Evolutionary conservation across 2,888 invertebrate genomes (phyloP), one percentile per base, ranked within the genome.

Genomic region (Apantesis nais): DNA sequence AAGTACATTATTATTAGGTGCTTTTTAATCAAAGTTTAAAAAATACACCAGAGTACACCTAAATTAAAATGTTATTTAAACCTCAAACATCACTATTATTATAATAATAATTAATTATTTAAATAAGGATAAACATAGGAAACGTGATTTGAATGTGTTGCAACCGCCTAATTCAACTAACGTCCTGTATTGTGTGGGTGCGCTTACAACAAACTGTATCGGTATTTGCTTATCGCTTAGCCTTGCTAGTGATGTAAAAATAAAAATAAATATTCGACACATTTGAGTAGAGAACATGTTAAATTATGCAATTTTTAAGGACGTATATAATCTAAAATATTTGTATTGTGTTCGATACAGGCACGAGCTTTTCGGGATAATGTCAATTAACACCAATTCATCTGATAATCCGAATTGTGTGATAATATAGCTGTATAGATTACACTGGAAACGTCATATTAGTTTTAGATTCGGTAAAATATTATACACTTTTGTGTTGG

Each of bases 181-280:
- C 29, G 52, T 52, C 14, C 37, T n/a, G 52, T 52, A 2, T 52
- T 16, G 19, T 12, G 14, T 62, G 37, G 67, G 72, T 66, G 41
- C 48, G 65, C 70, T 70, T 70, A 73, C 62, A 65, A 71, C 62
- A 69, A 29, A 62, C 34, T 22, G 34, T 44, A 60, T 41, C 19
- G 41, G 48, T 41, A 62, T 62, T 62, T 25, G 52, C 58, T 75
- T 77, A 77, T 79, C 78, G 44, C 29, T 25, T 55, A 67, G 71
- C 70, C 75, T 81, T 72, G 64, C 61, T 62, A 52, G 52, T 62
- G 60, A 70, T 66, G 58, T 76, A 68, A 71, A 73, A 73, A 65
- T n/a, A 29, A 72, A 58, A 62, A 65, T 74, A 72, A 74, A 76
- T 63, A 55, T 70, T 39, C 19, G 19, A 58, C 68, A 63, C n/a